A percentile compares a stretch with the other conserved stretches of the same genome.
Evolutionary conservation across 2,888 invertebrate species (phyloP).

Genomic region (Mellilla xanthometata): DNA sequence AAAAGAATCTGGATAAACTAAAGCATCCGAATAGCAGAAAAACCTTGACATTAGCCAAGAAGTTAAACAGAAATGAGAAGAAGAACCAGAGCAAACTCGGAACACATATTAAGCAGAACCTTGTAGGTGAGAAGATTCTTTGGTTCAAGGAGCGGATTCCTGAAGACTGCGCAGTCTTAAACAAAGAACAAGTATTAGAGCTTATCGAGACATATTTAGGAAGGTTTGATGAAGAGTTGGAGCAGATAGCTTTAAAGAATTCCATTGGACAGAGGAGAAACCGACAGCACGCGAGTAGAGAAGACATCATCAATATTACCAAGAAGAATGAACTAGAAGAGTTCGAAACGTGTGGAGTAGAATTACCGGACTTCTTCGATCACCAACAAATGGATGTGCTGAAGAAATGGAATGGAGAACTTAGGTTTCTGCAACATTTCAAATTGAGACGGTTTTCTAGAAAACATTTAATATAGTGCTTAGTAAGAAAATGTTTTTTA

Average conservation of each 20-base stretch:
- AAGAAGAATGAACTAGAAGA: slow-evolving; percentile 88
- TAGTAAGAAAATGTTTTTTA: slow-evolving; percentile 8
- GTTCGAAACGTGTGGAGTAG: slow-evolving; percentile 89
- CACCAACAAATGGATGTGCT: slow-evolving; percentile 82
- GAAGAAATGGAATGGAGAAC: slow-evolving; percentile 86
- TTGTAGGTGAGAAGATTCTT: slow-evolving; percentile 88
- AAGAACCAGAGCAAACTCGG: slow-evolving; percentile 84
- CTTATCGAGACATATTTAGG: slow-evolving; percentile 81
- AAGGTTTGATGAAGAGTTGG: slow-evolving; percentile 88
- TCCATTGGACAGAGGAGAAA: slow-evolving; percentile 89
- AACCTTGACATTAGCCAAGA: slow-evolving; percentile 87
- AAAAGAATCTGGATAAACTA: slow-evolving; percentile 73
- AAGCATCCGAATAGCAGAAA: slow-evolving; percentile 94
- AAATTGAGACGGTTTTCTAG: slow-evolving; percentile 83
- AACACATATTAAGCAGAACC: slow-evolving; percentile 87
- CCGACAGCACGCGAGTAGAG: slow-evolving; percentile 90
- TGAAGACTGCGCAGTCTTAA: slow-evolving; percentile 76
- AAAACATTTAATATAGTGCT: slow-evolving; percentile 52
- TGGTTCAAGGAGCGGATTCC: slow-evolving; percentile 90
- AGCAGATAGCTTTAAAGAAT: slow-evolving; percentile 90
- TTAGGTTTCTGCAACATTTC: slow-evolving; percentile 85
- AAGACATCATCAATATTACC: slow-evolving; percentile 90
- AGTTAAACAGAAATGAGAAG: slow-evolving; percentile 84
- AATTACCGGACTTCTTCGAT: slow-evolving; percentile 88
- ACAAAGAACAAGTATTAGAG: slow-evolving; percentile 82